These are phyloP conservation scores for Gambusia holbrooki DNA, from an alignment of 2,113 vertebrate genomes.

Conservation along the genomic window DNA sequence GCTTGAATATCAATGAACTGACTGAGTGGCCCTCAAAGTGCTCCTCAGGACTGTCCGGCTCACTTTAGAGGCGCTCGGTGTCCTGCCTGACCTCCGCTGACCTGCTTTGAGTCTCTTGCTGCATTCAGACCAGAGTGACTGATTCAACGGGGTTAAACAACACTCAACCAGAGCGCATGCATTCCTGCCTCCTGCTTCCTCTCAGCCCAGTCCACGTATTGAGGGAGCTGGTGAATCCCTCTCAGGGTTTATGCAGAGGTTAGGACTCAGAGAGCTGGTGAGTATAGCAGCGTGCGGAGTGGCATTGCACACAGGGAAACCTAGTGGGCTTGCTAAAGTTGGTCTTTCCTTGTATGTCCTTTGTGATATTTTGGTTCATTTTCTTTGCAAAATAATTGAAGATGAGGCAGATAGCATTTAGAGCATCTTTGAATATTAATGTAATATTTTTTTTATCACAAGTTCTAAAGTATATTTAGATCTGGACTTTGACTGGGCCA, in stretches of 20 bases:
- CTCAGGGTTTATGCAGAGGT: neutral
- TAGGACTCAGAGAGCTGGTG: neutral
- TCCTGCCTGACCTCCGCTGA: conserved; percentile 72
- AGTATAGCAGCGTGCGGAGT: neutral
- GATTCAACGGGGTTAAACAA: conserved; percentile 67
- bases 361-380: no score
- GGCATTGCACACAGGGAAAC: neutral
- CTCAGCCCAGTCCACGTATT: conserved; percentile 19
- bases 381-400: no score
- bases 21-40: conserved; percentile 67
- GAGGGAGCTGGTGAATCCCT: neutral
- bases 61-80: conserved; percentile 61
- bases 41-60: conserved; percentile 69
- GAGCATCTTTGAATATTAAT: no score
- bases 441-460: no score
- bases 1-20: conserved; percentile 80
- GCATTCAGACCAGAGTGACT: conserved; percentile 65
- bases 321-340: no score
- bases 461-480: no score
- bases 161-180: conserved; percentile 45
- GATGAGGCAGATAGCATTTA: no score
- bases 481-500: no score
- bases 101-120: conserved; percentile 57
- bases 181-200: conserved; percentile 49
- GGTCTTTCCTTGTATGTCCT: no score